Percentiles rank a stretch among this genome's conserved stretches.
These are phyloP conservation scores for Nothocercus nigrocapillus DNA, from an alignment of 2,113 vertebrate genomes.

Conservation along the genomic window DNA sequence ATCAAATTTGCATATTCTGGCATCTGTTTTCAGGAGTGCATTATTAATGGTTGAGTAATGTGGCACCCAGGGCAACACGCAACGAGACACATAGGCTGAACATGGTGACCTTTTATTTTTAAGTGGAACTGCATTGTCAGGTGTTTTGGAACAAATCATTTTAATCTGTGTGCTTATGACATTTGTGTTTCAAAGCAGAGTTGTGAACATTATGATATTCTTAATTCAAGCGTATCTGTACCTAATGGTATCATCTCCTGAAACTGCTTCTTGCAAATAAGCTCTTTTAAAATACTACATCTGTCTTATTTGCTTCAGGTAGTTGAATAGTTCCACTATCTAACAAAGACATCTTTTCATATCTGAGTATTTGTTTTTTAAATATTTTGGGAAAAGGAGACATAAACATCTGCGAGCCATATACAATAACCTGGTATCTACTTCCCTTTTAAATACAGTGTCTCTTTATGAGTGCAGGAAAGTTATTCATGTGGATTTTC, in stretches of 20 bases:
- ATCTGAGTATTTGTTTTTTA: neutral
- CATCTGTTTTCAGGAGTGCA: constrained; percentile 53
- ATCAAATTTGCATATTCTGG: constrained; percentile 25
- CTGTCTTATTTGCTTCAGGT: neutral
- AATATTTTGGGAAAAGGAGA: constrained; percentile 37
- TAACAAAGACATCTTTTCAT: neutral
- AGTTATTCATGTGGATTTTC: constrained; percentile 56
- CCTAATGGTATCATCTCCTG: constrained; percentile 33
- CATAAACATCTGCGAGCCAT: neutral
- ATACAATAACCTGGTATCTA: neutral
- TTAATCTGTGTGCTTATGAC: constrained; percentile 27
- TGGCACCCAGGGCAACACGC: neutral
- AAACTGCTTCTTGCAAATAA: constrained; percentile 29
- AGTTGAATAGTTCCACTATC: neutral
- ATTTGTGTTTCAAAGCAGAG: neutral
- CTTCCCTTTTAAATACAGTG: neutral
- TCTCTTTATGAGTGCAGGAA: neutral
- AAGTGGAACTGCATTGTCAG: neutral
- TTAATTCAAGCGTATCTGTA: constrained; percentile 11
- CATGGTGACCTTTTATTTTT: neutral
- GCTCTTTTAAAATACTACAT: constrained; percentile 7
- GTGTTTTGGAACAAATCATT: constrained; percentile 27
- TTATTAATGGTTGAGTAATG: neutral
- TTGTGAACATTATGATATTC: neutral
- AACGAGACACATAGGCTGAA: neutral